Conservation (phyloP, 2,888 invertebrate genomes). For the Dendrolimus pini region DNA sequence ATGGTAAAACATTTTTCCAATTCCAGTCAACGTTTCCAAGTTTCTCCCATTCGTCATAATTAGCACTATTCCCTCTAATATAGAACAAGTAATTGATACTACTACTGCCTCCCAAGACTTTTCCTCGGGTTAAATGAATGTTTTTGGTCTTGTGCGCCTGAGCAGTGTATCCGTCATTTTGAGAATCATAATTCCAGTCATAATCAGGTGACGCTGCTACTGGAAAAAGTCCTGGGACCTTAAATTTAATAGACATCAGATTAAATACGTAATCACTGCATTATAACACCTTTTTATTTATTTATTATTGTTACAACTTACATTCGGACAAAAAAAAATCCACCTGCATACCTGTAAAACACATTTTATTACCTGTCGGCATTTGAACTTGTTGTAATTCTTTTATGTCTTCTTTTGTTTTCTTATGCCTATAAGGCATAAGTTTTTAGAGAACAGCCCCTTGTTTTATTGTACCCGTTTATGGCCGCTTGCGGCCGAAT, state of each 20-base stretch:
- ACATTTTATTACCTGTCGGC: too few species aligned
- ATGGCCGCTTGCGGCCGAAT: too few species aligned
- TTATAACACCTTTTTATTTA: too few species aligned
- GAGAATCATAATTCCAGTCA: conserved; percentile 77
- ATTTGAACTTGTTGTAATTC: too few species aligned
- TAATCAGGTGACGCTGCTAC: conserved; percentile 40
- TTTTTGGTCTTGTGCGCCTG: conserved; percentile 21
- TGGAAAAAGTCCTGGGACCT: conserved; percentile 23
- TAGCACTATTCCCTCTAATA: conserved; percentile 76
- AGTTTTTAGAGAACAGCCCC: too few species aligned
- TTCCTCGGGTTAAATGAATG: conserved; percentile 71
- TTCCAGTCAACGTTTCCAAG: conserved; percentile 69
- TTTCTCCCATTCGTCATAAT: conserved; percentile 80
- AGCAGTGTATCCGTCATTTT: conserved; percentile 27
- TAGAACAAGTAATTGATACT: conserved; percentile 80
- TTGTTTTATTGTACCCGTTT: too few species aligned
- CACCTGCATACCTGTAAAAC: too few species aligned
- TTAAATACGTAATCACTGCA: too few species aligned
- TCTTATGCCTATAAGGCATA: too few species aligned
- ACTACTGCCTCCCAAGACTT: conserved; percentile 80
- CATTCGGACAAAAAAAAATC: too few species aligned
- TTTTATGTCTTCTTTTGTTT: too few species aligned
- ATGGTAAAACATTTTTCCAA: conserved; percentile 24
- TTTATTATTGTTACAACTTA: too few species aligned
- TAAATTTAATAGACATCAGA: conserved; percentile 8